These are phyloP conservation scores for Diorhabda carinulata DNA, from an alignment of 1,140 invertebrate species.

Conservation along the genomic window DNA sequence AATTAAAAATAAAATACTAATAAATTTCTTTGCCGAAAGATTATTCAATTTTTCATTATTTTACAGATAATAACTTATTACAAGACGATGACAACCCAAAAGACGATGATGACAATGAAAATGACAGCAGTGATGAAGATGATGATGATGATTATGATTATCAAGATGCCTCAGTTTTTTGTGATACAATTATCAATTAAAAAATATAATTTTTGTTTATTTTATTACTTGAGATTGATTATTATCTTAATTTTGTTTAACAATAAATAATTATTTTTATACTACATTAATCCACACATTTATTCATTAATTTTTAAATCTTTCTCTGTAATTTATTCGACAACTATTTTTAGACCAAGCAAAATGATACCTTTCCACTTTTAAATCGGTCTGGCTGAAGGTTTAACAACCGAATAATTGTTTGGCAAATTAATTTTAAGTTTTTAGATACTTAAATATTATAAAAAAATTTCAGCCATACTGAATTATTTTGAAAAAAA, in stretches of 20 bases:
- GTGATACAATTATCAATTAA: constrained; percentile 12
- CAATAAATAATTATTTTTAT: neutral
- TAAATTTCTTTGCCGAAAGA: neutral
- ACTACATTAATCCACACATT: constrained; percentile 3
- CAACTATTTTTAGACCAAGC: no score
- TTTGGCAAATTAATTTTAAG: constrained; percentile 18
- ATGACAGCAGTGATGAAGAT: constrained; percentile 10
- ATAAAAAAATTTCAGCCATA: no score
- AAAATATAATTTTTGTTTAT: constrained; percentile 4
- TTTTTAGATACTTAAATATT: constrained; percentile 16
- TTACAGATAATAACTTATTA: constrained; percentile 21
- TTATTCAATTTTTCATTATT: constrained; percentile 7
- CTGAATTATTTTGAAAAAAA: no score
- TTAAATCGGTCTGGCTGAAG: no score
- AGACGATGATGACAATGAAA: constrained; percentile 9
- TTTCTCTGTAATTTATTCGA: no score
- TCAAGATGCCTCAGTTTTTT: constrained; percentile 21
- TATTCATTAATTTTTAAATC: neutral
- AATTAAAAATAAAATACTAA: constrained; percentile 12
- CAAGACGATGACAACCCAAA: constrained; percentile 12
- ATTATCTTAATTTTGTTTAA: neutral
- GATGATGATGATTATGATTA: constrained; percentile 17
- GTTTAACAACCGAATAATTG: no score
- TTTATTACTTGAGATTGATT: neutral
- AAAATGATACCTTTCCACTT: no score